phyloP scores from a whole-genome alignment of 2,888 invertebrate species.

The Lucinisca nassula region DNA sequence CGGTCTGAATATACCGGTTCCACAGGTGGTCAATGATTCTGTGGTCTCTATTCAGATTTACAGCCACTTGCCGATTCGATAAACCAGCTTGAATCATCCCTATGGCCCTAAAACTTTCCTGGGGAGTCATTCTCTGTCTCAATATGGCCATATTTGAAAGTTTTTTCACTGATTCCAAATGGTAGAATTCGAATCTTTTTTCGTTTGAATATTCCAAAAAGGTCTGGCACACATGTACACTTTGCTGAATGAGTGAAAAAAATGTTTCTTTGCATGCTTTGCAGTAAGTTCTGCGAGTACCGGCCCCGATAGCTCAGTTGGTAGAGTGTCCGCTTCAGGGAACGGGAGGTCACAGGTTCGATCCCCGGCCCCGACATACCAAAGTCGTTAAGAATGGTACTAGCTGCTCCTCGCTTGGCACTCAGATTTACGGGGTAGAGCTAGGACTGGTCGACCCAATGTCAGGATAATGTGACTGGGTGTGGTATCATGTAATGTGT shows the following conservation, averaged over 20 bases:
- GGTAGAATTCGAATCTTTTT: background rate
- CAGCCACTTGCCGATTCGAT: background rate
- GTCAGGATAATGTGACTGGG: too few species aligned
- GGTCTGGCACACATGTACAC: background rate
- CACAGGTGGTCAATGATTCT: background rate
- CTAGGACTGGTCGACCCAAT: too few species aligned
- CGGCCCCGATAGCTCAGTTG: too few species aligned
- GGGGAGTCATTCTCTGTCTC: background rate
- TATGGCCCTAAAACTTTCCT: background rate
- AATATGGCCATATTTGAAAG: background rate
- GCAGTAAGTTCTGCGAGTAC: background rate
- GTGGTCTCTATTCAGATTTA: background rate
- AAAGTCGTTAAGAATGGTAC: too few species aligned
- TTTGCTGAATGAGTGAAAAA: background rate
- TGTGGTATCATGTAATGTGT: too few species aligned
- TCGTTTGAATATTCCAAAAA: background rate
- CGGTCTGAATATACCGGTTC: background rate
- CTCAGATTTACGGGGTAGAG: too few species aligned
- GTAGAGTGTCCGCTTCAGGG: too few species aligned
- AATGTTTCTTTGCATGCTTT: background rate
- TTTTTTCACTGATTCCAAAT: background rate
- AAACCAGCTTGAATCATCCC: background rate
- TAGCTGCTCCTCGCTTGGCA: too few species aligned
- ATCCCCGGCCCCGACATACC: too few species aligned
- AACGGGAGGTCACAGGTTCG: too few species aligned